Evolutionary conservation across 1,140 invertebrate genomes (phyloP).

Genomic region (Aplysia californica): DNA sequence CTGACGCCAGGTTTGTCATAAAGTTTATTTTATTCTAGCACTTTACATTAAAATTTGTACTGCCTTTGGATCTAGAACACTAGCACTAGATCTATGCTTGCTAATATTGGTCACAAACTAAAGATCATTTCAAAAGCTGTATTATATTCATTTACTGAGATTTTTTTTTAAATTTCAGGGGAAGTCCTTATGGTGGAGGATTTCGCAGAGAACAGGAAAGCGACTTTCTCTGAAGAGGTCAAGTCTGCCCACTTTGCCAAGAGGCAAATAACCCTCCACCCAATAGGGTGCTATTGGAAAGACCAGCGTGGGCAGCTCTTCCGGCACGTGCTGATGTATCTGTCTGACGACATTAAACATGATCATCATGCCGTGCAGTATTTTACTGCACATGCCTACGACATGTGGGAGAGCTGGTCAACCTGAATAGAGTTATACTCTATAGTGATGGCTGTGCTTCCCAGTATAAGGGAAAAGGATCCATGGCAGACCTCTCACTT

Average conservation of each 20-base stretch:
- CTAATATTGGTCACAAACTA: too few relatives aligned
- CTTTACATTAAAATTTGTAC: neutral
- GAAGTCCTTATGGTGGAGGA: conserved; percentile 20
- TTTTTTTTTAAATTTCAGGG: neutral
- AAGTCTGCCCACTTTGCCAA: conserved; percentile 20
- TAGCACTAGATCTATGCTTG: too few relatives aligned
- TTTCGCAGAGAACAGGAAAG: conserved; percentile 37
- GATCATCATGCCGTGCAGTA: conserved; percentile 37
- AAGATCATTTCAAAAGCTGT: neutral
- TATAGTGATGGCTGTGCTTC: conserved; percentile 17
- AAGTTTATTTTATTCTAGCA: neutral
- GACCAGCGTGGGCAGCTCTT: neutral
- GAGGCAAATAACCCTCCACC: conserved; percentile 34
- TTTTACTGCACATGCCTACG: conserved; percentile 12
- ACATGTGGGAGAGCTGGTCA: neutral
- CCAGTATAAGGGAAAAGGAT: conserved; percentile 20
- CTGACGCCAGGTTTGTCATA: neutral
- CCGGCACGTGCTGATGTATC: conserved; percentile 6
- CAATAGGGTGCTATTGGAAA: conserved; percentile 29
- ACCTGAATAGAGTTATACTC: neutral
- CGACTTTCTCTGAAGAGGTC: conserved; percentile 33
- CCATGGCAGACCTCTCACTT: neutral
- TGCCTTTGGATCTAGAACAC: too few relatives aligned
- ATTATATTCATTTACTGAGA: neutral
- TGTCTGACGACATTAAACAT: conserved; percentile 33